These are phyloP conservation scores for Microplitis deprimator DNA, from an alignment of 2,888 invertebrate genomes.

Conservation along the genomic window DNA sequence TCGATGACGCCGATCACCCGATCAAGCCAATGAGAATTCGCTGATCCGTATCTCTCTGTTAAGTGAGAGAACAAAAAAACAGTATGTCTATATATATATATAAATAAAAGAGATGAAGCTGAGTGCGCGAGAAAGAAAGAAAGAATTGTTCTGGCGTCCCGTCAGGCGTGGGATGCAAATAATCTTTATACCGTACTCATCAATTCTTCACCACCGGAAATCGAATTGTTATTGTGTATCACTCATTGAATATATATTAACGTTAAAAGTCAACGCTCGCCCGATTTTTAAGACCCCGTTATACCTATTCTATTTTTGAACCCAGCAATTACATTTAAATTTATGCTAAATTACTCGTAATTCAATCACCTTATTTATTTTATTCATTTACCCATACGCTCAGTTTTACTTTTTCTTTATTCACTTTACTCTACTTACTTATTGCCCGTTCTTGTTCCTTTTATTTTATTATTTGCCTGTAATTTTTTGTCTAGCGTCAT, in stretches of 20 bases:
- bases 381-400: too few relatives aligned
- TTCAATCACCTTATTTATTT: background rate
- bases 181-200: background rate
- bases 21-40: conserved; percentile 53
- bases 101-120: background rate
- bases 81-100: background rate
- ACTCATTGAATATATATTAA: conserved; percentile 25
- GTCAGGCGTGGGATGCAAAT: background rate
- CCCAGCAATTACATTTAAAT: background rate
- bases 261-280: too few relatives aligned
- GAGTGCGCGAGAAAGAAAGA: background rate
- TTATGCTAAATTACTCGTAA: background rate
- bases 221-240: conserved; percentile 4
- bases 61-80: conserved; percentile 38
- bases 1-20: conserved; percentile 50
- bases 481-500: too few relatives aligned
- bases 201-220: conserved; percentile 28
- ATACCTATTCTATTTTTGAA: too few relatives aligned
- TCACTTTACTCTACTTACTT: too few relatives aligned
- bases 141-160: background rate
- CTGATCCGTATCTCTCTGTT: conserved; percentile 51
- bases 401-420: too few relatives aligned
- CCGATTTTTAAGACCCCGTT: too few relatives aligned
- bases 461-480: too few relatives aligned
- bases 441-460: too few relatives aligned